These are phyloP conservation scores for Meiosimyza platycephala DNA, from an alignment of 2,888 invertebrate species.

Conservation along the genomic window DNA sequence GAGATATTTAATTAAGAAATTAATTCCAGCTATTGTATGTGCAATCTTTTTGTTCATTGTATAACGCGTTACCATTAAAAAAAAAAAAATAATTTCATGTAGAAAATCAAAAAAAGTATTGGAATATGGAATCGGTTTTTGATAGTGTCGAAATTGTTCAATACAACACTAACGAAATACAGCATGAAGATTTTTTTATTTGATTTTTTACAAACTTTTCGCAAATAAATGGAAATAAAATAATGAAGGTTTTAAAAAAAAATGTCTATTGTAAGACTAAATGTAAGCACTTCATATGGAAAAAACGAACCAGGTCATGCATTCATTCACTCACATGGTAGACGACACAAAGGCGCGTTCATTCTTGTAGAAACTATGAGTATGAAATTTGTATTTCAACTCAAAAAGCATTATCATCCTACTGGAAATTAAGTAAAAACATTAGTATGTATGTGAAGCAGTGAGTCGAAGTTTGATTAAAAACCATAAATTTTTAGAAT, in stretches of 20 bases:
- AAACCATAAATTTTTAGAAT: too few relatives aligned
- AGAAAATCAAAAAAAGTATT: too few relatives aligned
- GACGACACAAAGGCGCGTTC: conserved; percentile 1
- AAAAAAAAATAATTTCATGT: too few relatives aligned
- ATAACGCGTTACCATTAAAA: too few relatives aligned
- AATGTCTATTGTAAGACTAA: neutral
- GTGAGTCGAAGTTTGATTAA: too few relatives aligned
- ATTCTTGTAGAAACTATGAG: conserved; percentile 7
- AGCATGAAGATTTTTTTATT: neutral
- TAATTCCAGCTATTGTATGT: too few relatives aligned
- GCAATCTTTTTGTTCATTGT: too few relatives aligned
- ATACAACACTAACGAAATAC: too few relatives aligned
- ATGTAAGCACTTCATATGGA: neutral
- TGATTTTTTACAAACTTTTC: neutral
- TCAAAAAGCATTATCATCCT: neutral
- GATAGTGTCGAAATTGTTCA: too few relatives aligned
- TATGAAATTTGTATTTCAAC: neutral
- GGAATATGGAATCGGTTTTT: too few relatives aligned
- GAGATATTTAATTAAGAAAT: too few relatives aligned
- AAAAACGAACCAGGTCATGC: conserved; percentile 18
- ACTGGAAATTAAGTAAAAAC: neutral
- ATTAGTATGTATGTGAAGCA: too few relatives aligned
- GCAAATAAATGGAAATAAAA: neutral
- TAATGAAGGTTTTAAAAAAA: neutral
- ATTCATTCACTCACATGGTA: neutral